These are phyloP conservation scores for Cynopterus brachyotis DNA, from an alignment of 2,113 vertebrate species.

Conservation along the genomic window DNA sequence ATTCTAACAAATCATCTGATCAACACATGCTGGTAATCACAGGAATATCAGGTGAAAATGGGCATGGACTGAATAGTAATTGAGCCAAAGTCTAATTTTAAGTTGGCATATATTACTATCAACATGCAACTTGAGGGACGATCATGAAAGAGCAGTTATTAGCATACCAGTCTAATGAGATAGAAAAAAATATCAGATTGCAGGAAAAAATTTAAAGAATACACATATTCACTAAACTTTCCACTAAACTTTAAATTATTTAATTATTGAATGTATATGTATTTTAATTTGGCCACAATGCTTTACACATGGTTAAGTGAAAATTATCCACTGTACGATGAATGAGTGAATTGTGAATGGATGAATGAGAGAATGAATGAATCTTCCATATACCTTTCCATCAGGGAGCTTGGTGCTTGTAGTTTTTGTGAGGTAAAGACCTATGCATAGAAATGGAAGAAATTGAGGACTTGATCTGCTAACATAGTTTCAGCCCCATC, in stretches of 20 bases:
- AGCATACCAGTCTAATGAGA: background rate
- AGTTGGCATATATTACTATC: background rate
- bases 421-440: slow-evolving; percentile 64
- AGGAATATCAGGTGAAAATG: slow-evolving; percentile 12
- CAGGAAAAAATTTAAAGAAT: background rate
- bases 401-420: slow-evolving; percentile 55
- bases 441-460: slow-evolving; percentile 61
- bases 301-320: background rate
- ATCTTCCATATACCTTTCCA: slow-evolving; percentile 65
- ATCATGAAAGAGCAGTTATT: background rate
- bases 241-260: background rate
- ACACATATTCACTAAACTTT: background rate
- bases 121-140: slow-evolving; percentile 16
- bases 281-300: background rate
- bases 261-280: background rate
- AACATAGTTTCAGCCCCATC: background rate
- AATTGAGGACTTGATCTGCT: slow-evolving; percentile 9
- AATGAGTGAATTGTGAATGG: slow-evolving; percentile 45
- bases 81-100: background rate
- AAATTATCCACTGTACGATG: background rate
- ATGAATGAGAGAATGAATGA: slow-evolving; percentile 44
- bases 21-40: slow-evolving; percentile 23
- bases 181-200: background rate
- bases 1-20: background rate
- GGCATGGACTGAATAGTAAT: background rate